Evolutionary conservation across 2,113 vertebrate genomes (phyloP), one percentile per base, ranked within the genome.

Genomic region (Melanerpes aurifrons): DNA sequence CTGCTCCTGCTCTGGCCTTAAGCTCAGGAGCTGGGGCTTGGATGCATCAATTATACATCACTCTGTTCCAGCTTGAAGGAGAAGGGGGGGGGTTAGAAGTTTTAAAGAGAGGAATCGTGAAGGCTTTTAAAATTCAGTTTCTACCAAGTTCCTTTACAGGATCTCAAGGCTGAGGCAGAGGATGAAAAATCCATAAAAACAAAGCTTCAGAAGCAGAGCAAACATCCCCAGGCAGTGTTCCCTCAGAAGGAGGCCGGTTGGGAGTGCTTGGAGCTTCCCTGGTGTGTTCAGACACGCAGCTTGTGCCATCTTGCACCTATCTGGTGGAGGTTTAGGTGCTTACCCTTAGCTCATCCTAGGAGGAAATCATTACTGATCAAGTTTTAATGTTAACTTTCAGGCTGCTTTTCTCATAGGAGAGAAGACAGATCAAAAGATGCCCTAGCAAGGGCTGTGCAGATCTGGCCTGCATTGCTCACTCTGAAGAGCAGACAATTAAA

Each of bases 221-320:
- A 96, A 95, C 94, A 96, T 96, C 93, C 91, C 1, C 15, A 95
- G 91, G 95, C 93, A 81, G 22, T 61, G 53, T 66, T 93, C 78
- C n/a, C 56, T 95, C 82, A 92, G 84, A 92, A 95, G 63, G 1
- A 73, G 25, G 22, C 70, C 74, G 1, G 0, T 80, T 89, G 70
- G n/a, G 93, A 77, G 63, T 58, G 61, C 26, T 47, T 53, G 61
- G 54, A 90, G 59, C 78, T 94, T 83, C 81, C 21, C 69, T 57
- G 72, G 48, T 50, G 58, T 25, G 22, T 78, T 78, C 50, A 72
- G 32, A 72, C 50, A 10, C 0, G 22, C 9, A 35, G 61, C 37
- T 90, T 92, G 16, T 78, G 63, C 59, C 24, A 10, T 45, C 72
- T 87, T 71, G 82, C 28, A 37, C 45, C 59, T 32, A 7, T 75